Evolutionary conservation across 92 coral and sea anemone genomes (phyloP).

Genomic region (Montipora capitata): DNA sequence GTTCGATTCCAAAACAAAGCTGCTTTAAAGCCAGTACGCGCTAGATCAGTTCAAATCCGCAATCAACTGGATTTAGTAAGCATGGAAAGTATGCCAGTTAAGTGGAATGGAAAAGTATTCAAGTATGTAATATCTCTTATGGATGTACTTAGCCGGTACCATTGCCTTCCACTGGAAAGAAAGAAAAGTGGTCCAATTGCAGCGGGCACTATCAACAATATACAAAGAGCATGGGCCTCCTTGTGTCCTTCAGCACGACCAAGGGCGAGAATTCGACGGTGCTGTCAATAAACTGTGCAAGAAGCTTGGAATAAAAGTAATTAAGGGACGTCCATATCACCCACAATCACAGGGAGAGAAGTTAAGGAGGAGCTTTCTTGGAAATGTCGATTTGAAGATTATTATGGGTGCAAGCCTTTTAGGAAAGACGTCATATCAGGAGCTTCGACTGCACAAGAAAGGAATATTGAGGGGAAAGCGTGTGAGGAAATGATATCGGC

Average conservation of each 20-base stretch:
- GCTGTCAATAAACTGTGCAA: conserved; percentile 51
- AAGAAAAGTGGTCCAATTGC: too few relatives aligned
- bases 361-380: conserved; percentile 59
- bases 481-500: conserved; percentile 40
- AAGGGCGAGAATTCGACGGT: conserved; percentile 51
- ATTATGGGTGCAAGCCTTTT: conserved; percentile 51
- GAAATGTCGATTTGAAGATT: conserved; percentile 67
- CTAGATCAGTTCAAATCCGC: too few relatives aligned
- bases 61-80: too few relatives aligned
- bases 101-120: too few relatives aligned
- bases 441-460: conserved; percentile 24
- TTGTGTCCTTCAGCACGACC: conserved; percentile 52
- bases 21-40: too few relatives aligned
- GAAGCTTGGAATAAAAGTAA: conserved; percentile 43
- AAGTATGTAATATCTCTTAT: background rate
- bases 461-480: conserved; percentile 21
- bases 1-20: too few relatives aligned
- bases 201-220: too few relatives aligned
- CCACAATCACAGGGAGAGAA: conserved; percentile 65
- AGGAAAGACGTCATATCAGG: background rate
- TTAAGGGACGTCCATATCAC: conserved; percentile 48
- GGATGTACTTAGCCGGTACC: conserved; percentile 48
- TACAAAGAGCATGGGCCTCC: conserved; percentile 5
- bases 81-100: too few relatives aligned
- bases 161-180: conserved; percentile 27